A percentile compares a stretch with the other conserved stretches of the same genome.
Conservation (phyloP, 2,888 invertebrate species). For the Drosophila subsilvestris region DNA sequence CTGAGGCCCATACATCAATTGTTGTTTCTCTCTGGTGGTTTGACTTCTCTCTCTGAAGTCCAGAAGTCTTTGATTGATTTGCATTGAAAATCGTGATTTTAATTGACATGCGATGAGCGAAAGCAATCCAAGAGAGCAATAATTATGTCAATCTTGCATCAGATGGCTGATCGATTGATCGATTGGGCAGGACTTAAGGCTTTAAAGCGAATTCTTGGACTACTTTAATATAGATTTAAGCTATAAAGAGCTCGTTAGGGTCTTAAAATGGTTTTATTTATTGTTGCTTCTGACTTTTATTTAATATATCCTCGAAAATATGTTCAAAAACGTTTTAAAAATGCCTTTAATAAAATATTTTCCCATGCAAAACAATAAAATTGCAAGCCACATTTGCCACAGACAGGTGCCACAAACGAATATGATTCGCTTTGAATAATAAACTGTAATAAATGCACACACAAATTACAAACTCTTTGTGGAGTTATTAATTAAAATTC, state of each 20-base stretch:
- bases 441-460: slow-evolving; percentile 43
- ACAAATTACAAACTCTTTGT: slow-evolving; percentile 63
- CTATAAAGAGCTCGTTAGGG: background rate
- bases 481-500: slow-evolving; percentile 68
- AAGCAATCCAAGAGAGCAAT: slow-evolving; percentile 56
- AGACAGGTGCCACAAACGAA: background rate
- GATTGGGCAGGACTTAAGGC: background rate
- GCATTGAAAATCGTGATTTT: slow-evolving; percentile 76
- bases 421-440: slow-evolving; percentile 29
- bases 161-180: slow-evolving; percentile 69
- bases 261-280: background rate
- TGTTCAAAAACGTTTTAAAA: too few species aligned
- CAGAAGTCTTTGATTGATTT: slow-evolving; percentile 82
- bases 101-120: slow-evolving; percentile 66
- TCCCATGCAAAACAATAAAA: background rate
- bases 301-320: too few species aligned
- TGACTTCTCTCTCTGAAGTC: slow-evolving; percentile 33
- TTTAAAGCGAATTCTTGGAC: background rate
- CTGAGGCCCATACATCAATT: slow-evolving; percentile 79
- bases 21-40: slow-evolving; percentile 39
- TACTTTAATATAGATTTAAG: background rate
- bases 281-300: too few species aligned
- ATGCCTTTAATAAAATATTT: background rate
- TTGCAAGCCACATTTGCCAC: background rate
- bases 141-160: slow-evolving; percentile 76